Evolutionary conservation across 2,797 vertebrate species (phyloP), one percentile per base, ranked within the genome.

Genomic region (Novumbra hubbsi): DNA sequence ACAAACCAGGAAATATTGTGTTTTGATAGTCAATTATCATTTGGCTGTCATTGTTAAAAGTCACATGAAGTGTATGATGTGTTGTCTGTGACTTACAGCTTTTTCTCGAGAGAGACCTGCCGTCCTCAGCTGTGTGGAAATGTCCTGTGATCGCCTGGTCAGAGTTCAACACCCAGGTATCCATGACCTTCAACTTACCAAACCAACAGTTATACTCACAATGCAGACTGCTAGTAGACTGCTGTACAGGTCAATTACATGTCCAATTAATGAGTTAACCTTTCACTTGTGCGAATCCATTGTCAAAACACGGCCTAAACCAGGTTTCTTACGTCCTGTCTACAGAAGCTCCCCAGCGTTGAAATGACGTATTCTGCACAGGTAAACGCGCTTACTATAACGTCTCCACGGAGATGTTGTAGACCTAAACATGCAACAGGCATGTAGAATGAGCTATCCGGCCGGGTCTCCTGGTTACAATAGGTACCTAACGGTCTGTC

Each of bases 21-120:
- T 34, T 34, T 34, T 45, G 11, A 45, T 45, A 45, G 9, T 8
- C 11, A 45, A 45, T 45, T 1, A 45, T 45, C 11, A 45, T 45
- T 45, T 45, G 41, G 41, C 41, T 8, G 41, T 45, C 6, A 45
- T 45, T 2, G 1, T 45, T 8, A 45, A 7, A 3, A 45, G 41
- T 45, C 41, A 8, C 6, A 12, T 45, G 4, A 45, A 34, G n/a
- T 15, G 48, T 34, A 19, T 65, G 38, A 3, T 55, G 16, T 7
- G 0, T 17, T 70, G 15, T 48, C 2, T 74, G 15, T 73, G 7
- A 75, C 55, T 55, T 21, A 15, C 32, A 94, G 93, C 66, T 88
- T 1, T 77, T 41, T 17, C 32, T 92, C 57, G 80, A 91, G 0
- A 78, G 27, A 71, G 93, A 94, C 76, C 78, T 94, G 55, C 83